Conservation (phyloP, 2,797 vertebrate species). For the Peromyscus aztecus region DNA sequence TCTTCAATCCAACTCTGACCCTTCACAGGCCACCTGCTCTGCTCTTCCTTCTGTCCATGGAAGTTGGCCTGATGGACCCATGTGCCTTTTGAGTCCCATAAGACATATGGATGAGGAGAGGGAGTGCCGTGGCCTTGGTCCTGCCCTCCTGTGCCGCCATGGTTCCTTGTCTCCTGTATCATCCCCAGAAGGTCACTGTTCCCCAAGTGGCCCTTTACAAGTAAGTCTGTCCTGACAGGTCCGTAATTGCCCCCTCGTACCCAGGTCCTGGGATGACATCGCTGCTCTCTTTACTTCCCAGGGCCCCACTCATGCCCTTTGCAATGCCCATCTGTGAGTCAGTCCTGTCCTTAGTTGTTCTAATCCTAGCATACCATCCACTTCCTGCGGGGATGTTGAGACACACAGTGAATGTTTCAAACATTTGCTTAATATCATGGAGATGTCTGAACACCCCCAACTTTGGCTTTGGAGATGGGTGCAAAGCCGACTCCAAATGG, state of each 20-base stretch:
- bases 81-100: background rate
- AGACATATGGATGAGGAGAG: background rate
- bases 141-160: background rate
- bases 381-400: background rate
- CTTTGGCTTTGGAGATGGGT: background rate
- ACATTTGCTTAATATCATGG: conserved; percentile 4
- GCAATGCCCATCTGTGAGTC: background rate
- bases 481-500: background rate
- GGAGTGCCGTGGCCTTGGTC: background rate
- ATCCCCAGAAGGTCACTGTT: background rate
- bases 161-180: background rate
- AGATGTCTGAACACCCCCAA: background rate
- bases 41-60: too few relatives aligned
- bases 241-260: background rate
- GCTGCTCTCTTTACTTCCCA: background rate
- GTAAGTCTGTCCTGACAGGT: background rate
- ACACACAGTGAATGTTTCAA: background rate
- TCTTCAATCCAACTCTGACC: background rate
- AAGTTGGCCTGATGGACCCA: background rate
- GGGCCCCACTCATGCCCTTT: background rate
- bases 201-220: background rate
- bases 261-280: background rate
- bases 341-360: background rate
- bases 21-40: fast-evolving
- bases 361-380: background rate